Base-by-base conservation (phyloP, 2,888 invertebrate species). In the Cylindroiulus punctatus region DNA sequence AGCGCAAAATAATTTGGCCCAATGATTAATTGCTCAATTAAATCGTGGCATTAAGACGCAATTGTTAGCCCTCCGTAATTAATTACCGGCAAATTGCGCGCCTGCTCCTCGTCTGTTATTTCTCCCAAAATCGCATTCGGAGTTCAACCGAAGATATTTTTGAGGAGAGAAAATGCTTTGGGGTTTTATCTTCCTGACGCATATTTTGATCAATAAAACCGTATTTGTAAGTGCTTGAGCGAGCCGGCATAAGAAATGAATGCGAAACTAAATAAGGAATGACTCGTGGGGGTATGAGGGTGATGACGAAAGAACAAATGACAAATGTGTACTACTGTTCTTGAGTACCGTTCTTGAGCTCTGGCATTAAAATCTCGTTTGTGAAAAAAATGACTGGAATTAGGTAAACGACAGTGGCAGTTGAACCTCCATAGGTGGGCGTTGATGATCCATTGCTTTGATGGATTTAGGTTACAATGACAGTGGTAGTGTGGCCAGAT, bases 201-300 rank as follows among this genome's bases (percentile, higher is more conserved):
- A 76, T 76, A 76, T 76, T 76, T 76, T 76, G 76, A 76, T 76
- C 76, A 76, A 76, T 76, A 76, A 76, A 76, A 76, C 76, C 26
- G 10, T 76, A 30, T 76, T 76, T 76, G 76, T 0, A 30, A 76
- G 76, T 76, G 76, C 65, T 76, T 76, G 30, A 30, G 76, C 26
- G 12, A 30, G 76, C 8, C 22, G 14, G 76, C 26, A 7, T 17
- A 57, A 76, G 76, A 76, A 76, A 76, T 76, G 22, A 7, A 57
- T 57, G 4, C n/a, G 57, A 57, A 57, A 22, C 57, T 57, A 22
- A 57, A 57, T 8, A 57, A 57, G 57, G 57, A 57, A n/a, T 22
- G 57, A 57, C 57, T 57, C 57, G 3, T 57, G 57, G 22, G n/a
- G 22, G 57, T 22, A 4, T 1, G 10, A 22, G 10, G 22, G 22